Percentiles rank a stretch among this genome's conserved stretches.
phyloP scores from a whole-genome alignment of 2,113 vertebrate species.

The Larimichthys polyactis region DNA sequence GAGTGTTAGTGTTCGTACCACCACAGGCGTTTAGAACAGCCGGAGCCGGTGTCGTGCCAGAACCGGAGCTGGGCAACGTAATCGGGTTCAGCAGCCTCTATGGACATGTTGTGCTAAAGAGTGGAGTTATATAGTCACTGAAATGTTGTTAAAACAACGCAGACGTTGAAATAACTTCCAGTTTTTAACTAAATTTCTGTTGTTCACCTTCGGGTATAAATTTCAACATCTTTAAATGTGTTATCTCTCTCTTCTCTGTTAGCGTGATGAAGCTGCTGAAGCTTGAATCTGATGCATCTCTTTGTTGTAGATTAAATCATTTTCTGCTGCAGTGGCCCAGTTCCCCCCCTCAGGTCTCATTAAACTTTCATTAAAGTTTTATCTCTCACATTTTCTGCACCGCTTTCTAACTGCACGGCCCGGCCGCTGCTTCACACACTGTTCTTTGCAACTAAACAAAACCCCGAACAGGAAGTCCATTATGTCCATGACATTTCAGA shows the following conservation, averaged over 20 bases:
- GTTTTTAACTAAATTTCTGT: background rate
- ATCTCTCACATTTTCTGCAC: background rate
- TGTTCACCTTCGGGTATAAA: background rate
- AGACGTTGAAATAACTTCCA: background rate
- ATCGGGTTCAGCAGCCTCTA: no score
- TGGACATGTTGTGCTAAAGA: no score
- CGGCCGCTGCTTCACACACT: background rate
- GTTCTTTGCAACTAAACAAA: background rate
- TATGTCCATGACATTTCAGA: background rate
- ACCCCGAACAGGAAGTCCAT: conserved; percentile 30
- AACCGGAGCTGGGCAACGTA: no score
- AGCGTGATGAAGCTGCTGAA: background rate
- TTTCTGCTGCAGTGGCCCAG: conserved; percentile 46
- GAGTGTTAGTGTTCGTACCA: no score
- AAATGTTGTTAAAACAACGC: background rate
- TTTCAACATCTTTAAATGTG: background rate
- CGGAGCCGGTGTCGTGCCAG: no score
- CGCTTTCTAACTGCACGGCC: background rate
- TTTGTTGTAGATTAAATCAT: conserved; percentile 5
- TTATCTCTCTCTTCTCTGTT: background rate
- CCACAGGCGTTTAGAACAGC: no score
- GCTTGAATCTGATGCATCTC: background rate
- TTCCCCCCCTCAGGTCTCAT: conserved; percentile 11
- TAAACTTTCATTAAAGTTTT: conserved; percentile 37
- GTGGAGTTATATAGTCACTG: background rate